phyloP scores from a whole-genome alignment of 2,888 invertebrate genomes.

The Alsophila aescularia region DNA sequence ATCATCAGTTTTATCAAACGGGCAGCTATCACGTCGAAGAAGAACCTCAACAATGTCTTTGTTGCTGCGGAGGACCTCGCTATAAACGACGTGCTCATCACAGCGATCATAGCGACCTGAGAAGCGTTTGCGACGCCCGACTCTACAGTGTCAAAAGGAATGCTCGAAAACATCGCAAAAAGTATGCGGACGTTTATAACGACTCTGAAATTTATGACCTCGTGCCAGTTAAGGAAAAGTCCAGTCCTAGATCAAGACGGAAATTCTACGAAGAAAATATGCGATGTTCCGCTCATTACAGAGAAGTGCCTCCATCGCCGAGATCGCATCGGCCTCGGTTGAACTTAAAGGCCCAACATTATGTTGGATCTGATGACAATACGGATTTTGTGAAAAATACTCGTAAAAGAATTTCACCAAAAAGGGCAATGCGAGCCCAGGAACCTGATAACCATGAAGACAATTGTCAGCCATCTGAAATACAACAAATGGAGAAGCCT shows the following conservation, averaged over 20 bases:
- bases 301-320: constrained; percentile 74
- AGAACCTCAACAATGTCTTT: constrained; percentile 61
- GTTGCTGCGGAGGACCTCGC: constrained; percentile 48
- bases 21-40: constrained; percentile 48
- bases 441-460: constrained; percentile 31
- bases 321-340: constrained; percentile 65
- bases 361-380: constrained; percentile 27
- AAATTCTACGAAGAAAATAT: constrained; percentile 60
- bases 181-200: constrained; percentile 53
- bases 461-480: constrained; percentile 39
- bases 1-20: constrained; percentile 55
- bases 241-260: constrained; percentile 67
- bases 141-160: constrained; percentile 58
- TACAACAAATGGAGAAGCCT: constrained; percentile 12
- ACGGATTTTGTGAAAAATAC: background rate
- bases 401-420: constrained; percentile 3
- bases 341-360: constrained; percentile 65
- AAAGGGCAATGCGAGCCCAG: background rate
- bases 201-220: constrained; percentile 69
- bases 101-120: constrained; percentile 55
- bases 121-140: constrained; percentile 69
- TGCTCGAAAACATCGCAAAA: constrained; percentile 46
- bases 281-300: constrained; percentile 51
- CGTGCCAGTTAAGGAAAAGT: constrained; percentile 74
- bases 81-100: constrained; percentile 13